Evolutionary conservation across 2,113 vertebrate genomes (phyloP), one percentile per base, ranked within the genome.

Genomic region (Hemibates koningsi): DNA sequence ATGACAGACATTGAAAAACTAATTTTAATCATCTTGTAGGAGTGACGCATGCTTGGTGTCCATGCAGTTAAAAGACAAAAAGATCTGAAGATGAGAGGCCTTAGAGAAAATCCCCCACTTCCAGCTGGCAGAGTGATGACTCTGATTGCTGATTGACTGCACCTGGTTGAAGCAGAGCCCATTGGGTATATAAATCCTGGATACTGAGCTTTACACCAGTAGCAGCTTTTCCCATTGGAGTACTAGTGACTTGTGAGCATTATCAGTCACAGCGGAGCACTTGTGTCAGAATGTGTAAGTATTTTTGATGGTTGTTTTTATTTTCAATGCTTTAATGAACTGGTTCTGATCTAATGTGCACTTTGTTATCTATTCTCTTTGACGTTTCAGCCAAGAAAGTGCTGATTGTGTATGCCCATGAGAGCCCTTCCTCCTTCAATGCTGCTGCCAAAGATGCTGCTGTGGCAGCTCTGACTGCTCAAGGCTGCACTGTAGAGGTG

Each of bases 351-450:
- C 6, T 6, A 6, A 13, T 21, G 24, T 16, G 3, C 1, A 10
- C 21, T 73, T 73, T 73, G 13, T 17, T 27, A 16, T 27, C 21
- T 17, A 11, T 73, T 45, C 2, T 27, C 16, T 17, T 76, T 45
- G 14, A 0, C 5, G 45, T 6, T 13, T 9, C 83, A 94, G 92
- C 1, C 17, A 95, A 90, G 85, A 96, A 71, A 12, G 97, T 97
- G 0, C 86, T 98, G 87, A 93, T 98, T 0, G 91, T 98, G 3
- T 95, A 96, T 83, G 97, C 97, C 16, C 97, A 98, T 38, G 90
- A 96, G 8, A 97, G 97, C 84, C 9, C 17, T 11, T 79, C 90
- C 0, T 98, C 97, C 1, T 98, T 98, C 93, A 98, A 94, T 6
- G 89, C 96, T 6, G 97, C 97, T 24, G 97, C 96, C 78, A 97